phyloP scores from a whole-genome alignment of 1,140 invertebrate species.

The Papilio polytes region DNA sequence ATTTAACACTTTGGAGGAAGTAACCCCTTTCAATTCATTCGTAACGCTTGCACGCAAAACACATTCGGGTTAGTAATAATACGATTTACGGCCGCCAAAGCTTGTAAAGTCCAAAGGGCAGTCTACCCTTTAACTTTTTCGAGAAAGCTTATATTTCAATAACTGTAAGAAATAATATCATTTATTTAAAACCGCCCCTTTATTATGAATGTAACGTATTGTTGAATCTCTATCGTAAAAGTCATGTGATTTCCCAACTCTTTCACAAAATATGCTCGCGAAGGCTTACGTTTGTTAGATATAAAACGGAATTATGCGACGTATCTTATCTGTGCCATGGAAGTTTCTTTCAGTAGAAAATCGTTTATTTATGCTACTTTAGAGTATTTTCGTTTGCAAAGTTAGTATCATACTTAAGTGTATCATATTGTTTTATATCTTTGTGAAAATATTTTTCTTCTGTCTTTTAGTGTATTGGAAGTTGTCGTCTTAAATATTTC shows the following conservation, averaged over 20 bases:
- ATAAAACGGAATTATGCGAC: constrained; percentile 26
- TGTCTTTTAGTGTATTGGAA: not conserved
- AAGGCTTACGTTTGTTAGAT: constrained; percentile 24
- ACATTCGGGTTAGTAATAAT: constrained; percentile 35
- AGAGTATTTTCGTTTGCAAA: not conserved
- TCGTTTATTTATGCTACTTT: constrained; percentile 26
- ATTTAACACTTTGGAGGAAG: constrained; percentile 25
- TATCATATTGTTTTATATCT: constrained; percentile 10
- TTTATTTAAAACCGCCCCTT: constrained; percentile 14
- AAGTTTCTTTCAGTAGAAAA: constrained; percentile 21
- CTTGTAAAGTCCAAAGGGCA: constrained; percentile 30
- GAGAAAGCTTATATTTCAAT: not conserved
- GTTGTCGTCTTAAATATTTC: not conserved
- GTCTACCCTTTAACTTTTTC: constrained; percentile 22
- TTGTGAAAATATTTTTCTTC: not conserved
- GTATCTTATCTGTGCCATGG: constrained; percentile 9
- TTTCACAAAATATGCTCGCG: constrained; percentile 24
- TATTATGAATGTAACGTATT: constrained; percentile 19
- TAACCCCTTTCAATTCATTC: constrained; percentile 32
- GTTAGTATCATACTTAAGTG: constrained; percentile 21
- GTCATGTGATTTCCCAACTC: constrained; percentile 20
- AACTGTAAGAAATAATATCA: constrained; percentile 1
- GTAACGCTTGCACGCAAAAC: constrained; percentile 25
- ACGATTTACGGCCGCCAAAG: constrained; percentile 29
- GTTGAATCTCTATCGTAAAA: constrained; percentile 21